Evolutionary conservation across 2,113 vertebrate species (phyloP), one percentile per base, ranked within the genome.

Genomic region (Chitala chitala): DNA sequence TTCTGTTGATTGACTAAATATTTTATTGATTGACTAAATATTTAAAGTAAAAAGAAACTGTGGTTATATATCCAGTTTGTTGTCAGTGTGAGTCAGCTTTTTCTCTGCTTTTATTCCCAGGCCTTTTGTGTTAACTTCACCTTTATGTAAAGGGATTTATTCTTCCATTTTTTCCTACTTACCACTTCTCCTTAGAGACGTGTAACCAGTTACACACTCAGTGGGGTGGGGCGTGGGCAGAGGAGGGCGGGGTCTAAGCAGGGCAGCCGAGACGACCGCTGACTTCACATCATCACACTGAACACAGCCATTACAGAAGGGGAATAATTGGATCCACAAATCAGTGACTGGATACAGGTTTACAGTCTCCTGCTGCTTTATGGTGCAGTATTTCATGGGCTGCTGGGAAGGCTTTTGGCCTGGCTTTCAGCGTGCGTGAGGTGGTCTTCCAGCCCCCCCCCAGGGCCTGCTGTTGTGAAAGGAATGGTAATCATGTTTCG

Each of bases 241-340:
- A 22, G 24, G 12, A 68, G 71, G 53, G 78, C 6, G 56, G 44
- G 31, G 31, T 51, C 82, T 78, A 73, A 82, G 79, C 85, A 82
- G n/a, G 82, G 80, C 10, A 20, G 15, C 26, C 50, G 7, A 13
- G 46, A 46, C 68, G 76, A 63, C 76, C 83, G 72, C 76, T 80
- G 85, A 81, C 81, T 86, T 81, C 86, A 83, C 77, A 86, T 87
- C 83, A 87, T 84, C 80, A 72, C 78, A 70, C 78, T 82, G 79
- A 88, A 87, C 86, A 86, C 78, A 79, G 69, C 83, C 83, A 87
- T 88, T 87, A 88, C 75, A 83, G 81, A 77, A 71, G 71, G 76
- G 74, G 77, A 79, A 82, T 89, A 88, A 89, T 86, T 87, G 82
- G 85, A 87, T 88, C 87, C 86, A 90, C 85, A 89, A 89, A 90